These are phyloP conservation scores for Falco concolor DNA, from an alignment of 2,797 vertebrate genomes.

Conservation along the genomic window DNA sequence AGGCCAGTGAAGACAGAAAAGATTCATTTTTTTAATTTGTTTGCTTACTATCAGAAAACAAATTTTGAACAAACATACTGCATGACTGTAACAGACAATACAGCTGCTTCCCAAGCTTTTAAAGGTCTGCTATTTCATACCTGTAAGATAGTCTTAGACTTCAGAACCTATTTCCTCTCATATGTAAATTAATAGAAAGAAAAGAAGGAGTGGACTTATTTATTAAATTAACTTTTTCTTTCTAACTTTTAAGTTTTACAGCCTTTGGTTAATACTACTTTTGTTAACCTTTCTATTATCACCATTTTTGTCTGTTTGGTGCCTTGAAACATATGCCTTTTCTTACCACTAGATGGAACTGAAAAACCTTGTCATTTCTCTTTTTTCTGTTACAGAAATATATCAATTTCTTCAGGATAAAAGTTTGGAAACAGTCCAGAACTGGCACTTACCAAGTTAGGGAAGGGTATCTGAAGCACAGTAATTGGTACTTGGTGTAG, in stretches of 20 bases:
- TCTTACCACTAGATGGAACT: constrained; percentile 72
- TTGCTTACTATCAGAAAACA: neutral
- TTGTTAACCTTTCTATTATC: neutral
- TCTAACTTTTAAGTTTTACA: neutral
- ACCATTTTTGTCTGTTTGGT: neutral
- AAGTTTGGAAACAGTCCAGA: neutral
- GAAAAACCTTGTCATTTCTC: constrained; percentile 56
- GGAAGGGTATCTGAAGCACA: neutral
- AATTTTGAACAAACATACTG: neutral
- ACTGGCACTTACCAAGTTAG: neutral
- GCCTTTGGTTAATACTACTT: neutral
- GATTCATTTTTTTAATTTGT: neutral
- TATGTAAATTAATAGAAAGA: neutral
- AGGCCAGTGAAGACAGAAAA: neutral
- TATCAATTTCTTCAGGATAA: neutral
- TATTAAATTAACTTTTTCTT: neutral
- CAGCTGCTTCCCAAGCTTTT: neutral
- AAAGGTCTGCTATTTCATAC: neutral
- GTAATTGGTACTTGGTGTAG: neutral
- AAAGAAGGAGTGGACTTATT: fast-evolving
- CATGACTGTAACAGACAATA: neutral
- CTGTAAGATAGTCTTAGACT: neutral
- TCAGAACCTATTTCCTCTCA: neutral
- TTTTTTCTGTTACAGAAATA: neutral
- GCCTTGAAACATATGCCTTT: neutral